Evolutionary conservation across 2,797 vertebrate genomes (phyloP).

Genomic region (Sebastes alutus): DNA sequence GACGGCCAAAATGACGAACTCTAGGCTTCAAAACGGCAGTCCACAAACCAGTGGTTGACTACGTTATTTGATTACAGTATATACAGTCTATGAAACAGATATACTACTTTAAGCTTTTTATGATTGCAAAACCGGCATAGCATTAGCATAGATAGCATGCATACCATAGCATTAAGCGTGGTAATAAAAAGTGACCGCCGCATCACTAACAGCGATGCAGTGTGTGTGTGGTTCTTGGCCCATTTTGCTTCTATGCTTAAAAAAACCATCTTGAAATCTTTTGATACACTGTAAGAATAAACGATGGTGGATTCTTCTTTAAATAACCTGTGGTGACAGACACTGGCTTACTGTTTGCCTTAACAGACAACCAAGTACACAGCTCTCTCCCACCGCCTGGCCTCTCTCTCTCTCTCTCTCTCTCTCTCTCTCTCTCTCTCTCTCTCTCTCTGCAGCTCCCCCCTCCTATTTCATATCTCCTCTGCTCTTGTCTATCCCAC

Average conservation of each 20-base stretch:
- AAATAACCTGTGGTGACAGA: neutral
- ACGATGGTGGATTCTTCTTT: neutral
- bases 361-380: neutral
- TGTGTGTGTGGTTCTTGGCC: neutral
- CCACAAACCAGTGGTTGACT: neutral
- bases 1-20: too few relatives aligned
- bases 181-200: neutral
- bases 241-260: neutral
- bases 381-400: neutral
- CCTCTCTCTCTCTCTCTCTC: neutral
- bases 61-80: neutral
- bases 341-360: slow-evolving; percentile 11
- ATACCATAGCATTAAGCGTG: neutral
- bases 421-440: neutral
- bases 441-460: neutral
- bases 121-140: neutral
- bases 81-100: neutral
- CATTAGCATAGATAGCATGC: neutral
- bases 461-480: slow-evolving; percentile 35
- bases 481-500: slow-evolving; percentile 34
- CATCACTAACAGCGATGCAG: neutral
- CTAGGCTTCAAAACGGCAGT: too few relatives aligned
- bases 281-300: neutral
- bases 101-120: neutral
- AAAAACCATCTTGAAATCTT: slow-evolving; percentile 7